Conservation (phyloP, 2,113 vertebrate genomes). For the Chionodraco myersi region DNA sequence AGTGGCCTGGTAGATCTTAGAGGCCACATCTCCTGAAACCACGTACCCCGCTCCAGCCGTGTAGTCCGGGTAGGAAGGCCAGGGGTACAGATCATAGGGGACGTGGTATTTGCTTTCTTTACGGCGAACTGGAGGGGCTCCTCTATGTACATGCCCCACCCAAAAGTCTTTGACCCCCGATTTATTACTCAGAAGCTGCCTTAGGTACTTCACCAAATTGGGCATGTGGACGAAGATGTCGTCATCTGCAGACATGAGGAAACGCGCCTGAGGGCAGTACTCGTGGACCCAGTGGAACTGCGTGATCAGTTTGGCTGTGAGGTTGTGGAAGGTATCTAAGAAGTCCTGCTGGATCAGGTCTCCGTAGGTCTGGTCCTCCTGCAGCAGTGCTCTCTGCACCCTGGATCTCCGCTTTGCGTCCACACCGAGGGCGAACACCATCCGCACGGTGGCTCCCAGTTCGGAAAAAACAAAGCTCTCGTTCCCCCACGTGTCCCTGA, state of each 20-base stretch:
- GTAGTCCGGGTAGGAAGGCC: slow-evolving; percentile 94
- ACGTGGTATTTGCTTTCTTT: slow-evolving; percentile 93
- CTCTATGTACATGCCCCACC: slow-evolving; percentile 92
- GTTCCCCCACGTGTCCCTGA: slow-evolving; percentile 93
- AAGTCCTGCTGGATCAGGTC: slow-evolving; percentile 95
- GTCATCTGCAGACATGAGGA: slow-evolving; percentile 96
- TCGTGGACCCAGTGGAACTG: slow-evolving; percentile 92
- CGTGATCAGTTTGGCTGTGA: slow-evolving; percentile 91
- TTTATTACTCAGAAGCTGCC: slow-evolving; percentile 76
- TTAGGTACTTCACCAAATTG: slow-evolving; percentile 90
- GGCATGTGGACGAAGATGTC: slow-evolving; percentile 95
- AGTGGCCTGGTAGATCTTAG: slow-evolving; percentile 90
- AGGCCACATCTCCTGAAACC: slow-evolving; percentile 89
- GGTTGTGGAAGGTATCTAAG: slow-evolving; percentile 93
- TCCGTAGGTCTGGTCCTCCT: slow-evolving; percentile 82
- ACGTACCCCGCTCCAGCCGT: slow-evolving; percentile 93
- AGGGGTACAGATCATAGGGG: slow-evolving; percentile 90
- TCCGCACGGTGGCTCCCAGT: slow-evolving; percentile 86
- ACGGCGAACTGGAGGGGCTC: slow-evolving; percentile 88
- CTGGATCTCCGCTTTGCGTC: slow-evolving; percentile 54
- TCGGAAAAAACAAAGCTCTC: slow-evolving; percentile 81
- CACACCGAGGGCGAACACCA: slow-evolving; percentile 89
- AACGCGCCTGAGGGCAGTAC: slow-evolving; percentile 90
- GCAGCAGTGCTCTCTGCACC: slow-evolving; percentile 79
- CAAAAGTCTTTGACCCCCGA: slow-evolving; percentile 86